These are phyloP conservation scores for Spilosoma lubricipeda DNA, from an alignment of 2,888 invertebrate species.

Conservation along the genomic window DNA sequence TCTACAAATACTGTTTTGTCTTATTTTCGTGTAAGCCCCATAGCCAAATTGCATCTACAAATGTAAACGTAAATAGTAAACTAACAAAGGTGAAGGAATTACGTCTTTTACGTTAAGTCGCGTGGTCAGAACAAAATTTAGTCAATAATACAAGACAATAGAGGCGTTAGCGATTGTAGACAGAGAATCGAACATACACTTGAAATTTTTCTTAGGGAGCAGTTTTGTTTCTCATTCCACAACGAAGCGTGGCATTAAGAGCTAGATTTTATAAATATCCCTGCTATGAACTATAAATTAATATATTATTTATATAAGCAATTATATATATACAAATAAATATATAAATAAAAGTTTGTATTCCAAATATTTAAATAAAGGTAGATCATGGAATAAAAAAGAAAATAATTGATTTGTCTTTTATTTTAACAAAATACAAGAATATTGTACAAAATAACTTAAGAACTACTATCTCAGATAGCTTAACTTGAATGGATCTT, in stretches of 20 bases:
- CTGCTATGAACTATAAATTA: not conserved
- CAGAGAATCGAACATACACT: no score
- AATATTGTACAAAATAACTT: conserved; percentile 63
- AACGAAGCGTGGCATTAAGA: not conserved
- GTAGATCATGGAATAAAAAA: conserved; percentile 38
- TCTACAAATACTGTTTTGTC: not conserved
- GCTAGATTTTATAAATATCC: not conserved
- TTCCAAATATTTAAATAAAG: conserved; percentile 2
- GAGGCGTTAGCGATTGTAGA: no score
- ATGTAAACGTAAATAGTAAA: no score
- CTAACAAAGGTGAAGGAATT: no score
- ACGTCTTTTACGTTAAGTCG: no score
- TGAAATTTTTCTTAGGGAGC: no score
- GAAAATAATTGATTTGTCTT: conserved; percentile 40
- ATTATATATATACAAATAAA: no score
- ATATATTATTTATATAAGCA: conserved; percentile 1
- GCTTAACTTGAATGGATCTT: conserved; percentile 35
- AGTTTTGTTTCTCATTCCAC: not conserved
- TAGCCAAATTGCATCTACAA: no score
- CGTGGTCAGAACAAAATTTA: no score
- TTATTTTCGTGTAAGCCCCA: no score
- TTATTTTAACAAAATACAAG: conserved; percentile 62
- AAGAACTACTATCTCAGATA: conserved; percentile 64
- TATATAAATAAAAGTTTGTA: conserved; percentile 8
- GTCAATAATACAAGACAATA: no score